These are phyloP conservation scores for Tinea pellionella DNA, from an alignment of 2,888 invertebrate genomes.

Conservation along the genomic window DNA sequence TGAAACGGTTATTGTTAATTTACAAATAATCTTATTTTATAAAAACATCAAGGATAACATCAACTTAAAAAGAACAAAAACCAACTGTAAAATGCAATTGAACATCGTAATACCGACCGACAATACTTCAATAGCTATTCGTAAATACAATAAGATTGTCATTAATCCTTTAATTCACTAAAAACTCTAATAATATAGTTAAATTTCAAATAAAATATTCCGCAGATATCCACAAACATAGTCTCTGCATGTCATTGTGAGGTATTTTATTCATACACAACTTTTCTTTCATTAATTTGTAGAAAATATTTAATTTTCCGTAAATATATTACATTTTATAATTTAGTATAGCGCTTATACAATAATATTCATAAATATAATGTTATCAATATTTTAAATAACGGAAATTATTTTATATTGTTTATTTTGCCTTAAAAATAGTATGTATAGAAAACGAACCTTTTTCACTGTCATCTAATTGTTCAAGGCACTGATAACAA, in stretches of 20 bases:
- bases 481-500: too few species aligned
- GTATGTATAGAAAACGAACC: too few species aligned
- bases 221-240: neutral
- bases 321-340: too few species aligned
- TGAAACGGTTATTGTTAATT: conserved; percentile 22
- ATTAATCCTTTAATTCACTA: neutral
- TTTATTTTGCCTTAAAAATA: too few species aligned
- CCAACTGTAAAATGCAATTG: conserved; percentile 14
- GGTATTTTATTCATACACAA: neutral
- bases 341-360: too few species aligned
- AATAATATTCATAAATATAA: too few species aligned
- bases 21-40: neutral
- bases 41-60: neutral
- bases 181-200: neutral
- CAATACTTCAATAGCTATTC: neutral
- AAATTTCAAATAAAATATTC: neutral
- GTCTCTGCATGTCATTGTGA: neutral
- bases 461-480: too few species aligned
- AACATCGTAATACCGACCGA: neutral
- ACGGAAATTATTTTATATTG: too few species aligned
- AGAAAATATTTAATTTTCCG: too few species aligned
- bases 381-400: too few species aligned
- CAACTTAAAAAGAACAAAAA: conserved; percentile 19
- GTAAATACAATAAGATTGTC: neutral
- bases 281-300: neutral